Evolutionary conservation across 2,888 invertebrate species (phyloP).

Genomic region (Seira ritae): DNA sequence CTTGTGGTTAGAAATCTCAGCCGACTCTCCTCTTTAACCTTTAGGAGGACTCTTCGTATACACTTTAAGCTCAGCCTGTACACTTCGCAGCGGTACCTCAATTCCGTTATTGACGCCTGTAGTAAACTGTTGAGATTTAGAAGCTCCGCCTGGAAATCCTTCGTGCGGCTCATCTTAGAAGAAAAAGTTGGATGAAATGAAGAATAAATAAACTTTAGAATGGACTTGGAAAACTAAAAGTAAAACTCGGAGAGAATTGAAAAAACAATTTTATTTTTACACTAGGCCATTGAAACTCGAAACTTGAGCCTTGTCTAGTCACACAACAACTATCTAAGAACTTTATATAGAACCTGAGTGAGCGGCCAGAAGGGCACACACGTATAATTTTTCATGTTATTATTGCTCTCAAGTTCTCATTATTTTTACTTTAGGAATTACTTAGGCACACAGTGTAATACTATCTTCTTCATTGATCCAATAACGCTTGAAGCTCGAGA

Average conservation of each 20-base stretch:
- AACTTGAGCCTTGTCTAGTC: too few species aligned
- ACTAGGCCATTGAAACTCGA: too few species aligned
- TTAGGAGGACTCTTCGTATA: conserved; percentile 54
- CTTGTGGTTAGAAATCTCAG: conserved; percentile 38
- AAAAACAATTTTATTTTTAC: too few species aligned
- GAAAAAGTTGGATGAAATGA: not conserved
- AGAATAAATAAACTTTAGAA: not conserved
- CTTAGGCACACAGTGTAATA: not conserved
- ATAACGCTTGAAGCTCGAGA: not conserved
- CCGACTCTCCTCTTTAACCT: conserved; percentile 47
- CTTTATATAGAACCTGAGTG: too few species aligned
- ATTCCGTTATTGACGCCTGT: conserved; percentile 53
- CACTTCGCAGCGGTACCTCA: conserved; percentile 64
- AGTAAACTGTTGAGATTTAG: conserved; percentile 52
- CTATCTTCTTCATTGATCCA: not conserved
- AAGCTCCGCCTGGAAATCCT: conserved; percentile 51
- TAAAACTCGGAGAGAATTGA: too few species aligned
- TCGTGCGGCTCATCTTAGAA: not conserved
- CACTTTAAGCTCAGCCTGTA: conserved; percentile 63
- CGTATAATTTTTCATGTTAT: too few species aligned
- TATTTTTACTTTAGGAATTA: not conserved
- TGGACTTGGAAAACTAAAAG: too few species aligned
- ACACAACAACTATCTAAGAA: too few species aligned
- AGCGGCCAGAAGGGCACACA: too few species aligned
- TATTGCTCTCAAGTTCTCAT: not conserved